Evolutionary conservation across 1,140 invertebrate species (phyloP), one percentile per base, ranked within the genome.

Genomic region (Atopsyche davidsoni): DNA sequence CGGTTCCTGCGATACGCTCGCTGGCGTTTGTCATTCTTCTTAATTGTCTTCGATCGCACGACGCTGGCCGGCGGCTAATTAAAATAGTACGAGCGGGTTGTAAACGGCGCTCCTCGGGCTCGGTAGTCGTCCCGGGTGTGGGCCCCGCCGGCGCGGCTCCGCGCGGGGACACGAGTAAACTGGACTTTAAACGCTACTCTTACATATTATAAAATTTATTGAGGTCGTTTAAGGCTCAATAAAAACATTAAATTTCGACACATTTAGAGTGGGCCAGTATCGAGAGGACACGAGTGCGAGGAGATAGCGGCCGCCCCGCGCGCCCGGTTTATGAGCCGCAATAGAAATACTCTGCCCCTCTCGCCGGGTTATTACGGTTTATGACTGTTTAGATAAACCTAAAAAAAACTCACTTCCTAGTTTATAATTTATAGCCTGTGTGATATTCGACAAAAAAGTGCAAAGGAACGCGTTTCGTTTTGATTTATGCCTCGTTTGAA

Each of bases 221-320:
- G 55, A 38, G 55, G 51, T 54, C 43, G 55, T 58, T 58, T 51
- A 53, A 38, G 45, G 34, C 22, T 43, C 51, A 51, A 58, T 58
- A 58, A 58, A 58, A 58, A 54, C 55, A 58, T 58, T 58, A 58
- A 58, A 58, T 58, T 58, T 58, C 55, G 55, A 58, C 55, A 58
- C 55, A 51, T 54, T 58, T 58, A 58, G 46, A 55, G 47, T 56
- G 53, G 53, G 36, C 17, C 13, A 2, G 28, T n/a, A 13, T 43
- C 23, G 31, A 35, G 39, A n/a, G 47, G 4, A 31, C 28, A 43
- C 25, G 40, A 51, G 44, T 43, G 47, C 38, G n/a, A n/a, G n/a
- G n/a, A n/a, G n/a, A n/a, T n/a, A n/a, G n/a, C n/a, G n/a, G n/a
- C n/a, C n/a, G 4, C 16, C 28, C 32, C 25, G 40, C 43, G 44